Base-by-base conservation (phyloP, 2,113 vertebrate species). In the Entosphenus tridentatus region DNA sequence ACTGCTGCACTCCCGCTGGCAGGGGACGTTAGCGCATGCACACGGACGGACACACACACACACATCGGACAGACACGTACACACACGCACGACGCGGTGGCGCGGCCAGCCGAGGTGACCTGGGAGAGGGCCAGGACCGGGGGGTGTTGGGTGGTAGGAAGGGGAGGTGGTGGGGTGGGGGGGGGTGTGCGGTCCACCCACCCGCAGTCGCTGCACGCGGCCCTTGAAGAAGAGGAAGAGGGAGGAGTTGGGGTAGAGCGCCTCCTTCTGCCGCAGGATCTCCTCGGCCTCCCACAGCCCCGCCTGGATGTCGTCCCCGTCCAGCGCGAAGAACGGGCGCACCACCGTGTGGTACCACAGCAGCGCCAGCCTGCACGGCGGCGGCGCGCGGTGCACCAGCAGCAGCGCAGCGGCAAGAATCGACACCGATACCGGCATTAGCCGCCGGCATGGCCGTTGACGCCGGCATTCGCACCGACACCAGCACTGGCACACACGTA, bases 141-240 rank as follows among this genome's bases (percentile, higher is more conserved):
- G 58, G 58, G 58, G 58, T 62, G 58, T 1, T 14, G 58, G 16
- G 58, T 62, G 58, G 3, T 13, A 17, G 16, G 58, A 62, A 17
- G 58, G 13, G 58, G 58, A 62, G 7, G 58, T 14, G 16, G 58
- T 62, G 58, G 16, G 16, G 58, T 13, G 8, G 16, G 4, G 58
- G 58, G 16, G 16, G 58, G 58, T 62, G 16, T n/a, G 58, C 13
- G 13, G 58, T 65, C 62, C n/a, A 9, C 10, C 14, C 74, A 95
- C 93, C 93, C 96, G 91, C 73, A 98, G 79, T 76, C 93, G 80
- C 69, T 98, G 93, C 74, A 98, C 88, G 69, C 93, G 85, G 76
- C 93, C 93, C 75, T 88, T 90, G 76, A 98, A 98, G 80, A 98
- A 98, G 82, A 96, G 92, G 75, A 98, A 98, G 72, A 98, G 84